Percentiles rank a stretch among this genome's conserved stretches.
These are phyloP conservation scores for Phyllostomus hastatus DNA, from an alignment of 2,113 vertebrate species.

Conservation along the genomic window DNA sequence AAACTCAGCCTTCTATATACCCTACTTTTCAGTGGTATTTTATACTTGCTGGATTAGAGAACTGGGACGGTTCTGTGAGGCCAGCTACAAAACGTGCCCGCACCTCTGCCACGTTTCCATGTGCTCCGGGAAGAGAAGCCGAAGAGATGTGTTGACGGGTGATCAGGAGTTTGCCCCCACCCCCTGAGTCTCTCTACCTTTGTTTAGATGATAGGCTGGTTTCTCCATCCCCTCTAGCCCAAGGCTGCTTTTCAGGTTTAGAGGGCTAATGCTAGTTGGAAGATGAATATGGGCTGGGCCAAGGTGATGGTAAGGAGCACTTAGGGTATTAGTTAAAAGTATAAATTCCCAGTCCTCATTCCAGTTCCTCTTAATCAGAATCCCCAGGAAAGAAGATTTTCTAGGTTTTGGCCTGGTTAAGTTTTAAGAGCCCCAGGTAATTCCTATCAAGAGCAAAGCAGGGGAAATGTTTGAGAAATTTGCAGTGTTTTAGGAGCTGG, in stretches of 20 bases:
- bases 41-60: neutral
- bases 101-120: neutral
- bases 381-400: neutral
- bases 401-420: neutral
- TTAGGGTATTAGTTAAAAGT: neutral
- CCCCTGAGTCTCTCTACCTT: neutral
- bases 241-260: neutral
- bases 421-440: neutral
- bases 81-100: neutral
- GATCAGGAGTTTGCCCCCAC: neutral
- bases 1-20: neutral
- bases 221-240: neutral
- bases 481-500: neutral
- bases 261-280: neutral
- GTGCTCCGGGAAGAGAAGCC: neutral
- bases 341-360: neutral
- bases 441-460: neutral
- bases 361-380: neutral
- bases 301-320: neutral
- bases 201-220: neutral
- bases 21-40: neutral
- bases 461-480: neutral
- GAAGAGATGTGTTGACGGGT: neutral
- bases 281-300: neutral
- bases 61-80: neutral